These are phyloP conservation scores for Poeciliopsis presidionis DNA, from an alignment of 2,797 vertebrate genomes.

Conservation along the genomic window DNA sequence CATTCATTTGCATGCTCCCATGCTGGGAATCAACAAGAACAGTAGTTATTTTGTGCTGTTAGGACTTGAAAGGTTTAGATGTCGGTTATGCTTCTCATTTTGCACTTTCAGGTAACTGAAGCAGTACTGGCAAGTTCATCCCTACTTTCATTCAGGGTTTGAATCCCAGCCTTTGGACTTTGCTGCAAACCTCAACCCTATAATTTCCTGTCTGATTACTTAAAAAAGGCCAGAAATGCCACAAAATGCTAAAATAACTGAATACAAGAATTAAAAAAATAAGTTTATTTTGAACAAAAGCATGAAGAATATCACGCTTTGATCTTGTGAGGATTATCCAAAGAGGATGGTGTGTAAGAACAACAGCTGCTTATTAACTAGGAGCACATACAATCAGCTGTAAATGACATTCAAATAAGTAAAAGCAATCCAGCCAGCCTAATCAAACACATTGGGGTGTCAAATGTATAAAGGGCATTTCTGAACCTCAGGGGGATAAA, in stretches of 20 bases:
- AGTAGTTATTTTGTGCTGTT: slow-evolving; percentile 6
- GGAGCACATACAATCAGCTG: background rate
- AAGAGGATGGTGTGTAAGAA: background rate
- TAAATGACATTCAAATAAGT: slow-evolving; percentile 26
- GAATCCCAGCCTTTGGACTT: background rate
- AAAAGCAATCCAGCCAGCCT: slow-evolving; percentile 30
- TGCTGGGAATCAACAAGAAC: slow-evolving; percentile 1
- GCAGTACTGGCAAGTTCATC: background rate
- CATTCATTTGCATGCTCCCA: slow-evolving; percentile 7
- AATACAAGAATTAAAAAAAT: background rate
- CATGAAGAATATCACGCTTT: background rate
- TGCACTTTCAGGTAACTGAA: background rate
- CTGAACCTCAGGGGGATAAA: slow-evolving; percentile 32
- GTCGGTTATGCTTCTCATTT: slow-evolving; percentile 8
- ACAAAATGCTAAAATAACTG: background rate
- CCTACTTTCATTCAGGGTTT: background rate
- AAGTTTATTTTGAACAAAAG: background rate
- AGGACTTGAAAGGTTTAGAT: slow-evolving; percentile 7
- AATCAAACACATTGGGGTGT: slow-evolving; percentile 52
- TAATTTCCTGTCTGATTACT: background rate
- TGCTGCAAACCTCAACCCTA: background rate
- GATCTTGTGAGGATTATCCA: slow-evolving; percentile 3
- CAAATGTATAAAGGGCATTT: slow-evolving; percentile 26
- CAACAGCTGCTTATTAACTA: background rate
- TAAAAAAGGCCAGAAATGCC: background rate